Conservation (phyloP, 2,113 vertebrate genomes). For the Chloropsis hardwickii region DNA sequence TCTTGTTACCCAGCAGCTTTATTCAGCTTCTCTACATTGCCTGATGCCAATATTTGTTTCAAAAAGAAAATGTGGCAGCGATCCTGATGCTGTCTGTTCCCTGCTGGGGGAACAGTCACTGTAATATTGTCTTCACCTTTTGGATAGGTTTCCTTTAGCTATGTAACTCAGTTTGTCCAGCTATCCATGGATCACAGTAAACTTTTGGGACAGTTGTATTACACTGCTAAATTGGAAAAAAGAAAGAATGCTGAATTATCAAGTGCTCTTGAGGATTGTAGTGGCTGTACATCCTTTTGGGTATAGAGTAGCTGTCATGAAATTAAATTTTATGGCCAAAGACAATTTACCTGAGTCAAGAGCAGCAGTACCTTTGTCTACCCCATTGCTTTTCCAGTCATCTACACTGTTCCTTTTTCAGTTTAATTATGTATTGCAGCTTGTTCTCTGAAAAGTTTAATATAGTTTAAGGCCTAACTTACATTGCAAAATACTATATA, state of each 20-base stretch:
- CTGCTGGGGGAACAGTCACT: neutral
- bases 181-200: neutral
- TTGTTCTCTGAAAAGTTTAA: neutral
- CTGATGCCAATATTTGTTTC: neutral
- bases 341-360: neutral
- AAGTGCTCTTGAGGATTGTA: neutral
- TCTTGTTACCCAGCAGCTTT: neutral
- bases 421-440: neutral
- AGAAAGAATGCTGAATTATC: neutral
- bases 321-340: neutral
- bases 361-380: neutral
- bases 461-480: neutral
- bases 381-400: neutral
- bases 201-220: neutral
- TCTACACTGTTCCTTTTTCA: neutral
- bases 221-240: neutral
- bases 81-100: neutral
- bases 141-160: neutral
- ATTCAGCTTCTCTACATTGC: neutral
- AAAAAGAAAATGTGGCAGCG: neutral
- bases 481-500: neutral
- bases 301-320: neutral
- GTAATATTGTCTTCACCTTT: neutral
- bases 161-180: neutral
- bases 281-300: neutral